Base-by-base conservation (phyloP, 2,113 vertebrate species). In the Melanocharis versteri region DNA sequence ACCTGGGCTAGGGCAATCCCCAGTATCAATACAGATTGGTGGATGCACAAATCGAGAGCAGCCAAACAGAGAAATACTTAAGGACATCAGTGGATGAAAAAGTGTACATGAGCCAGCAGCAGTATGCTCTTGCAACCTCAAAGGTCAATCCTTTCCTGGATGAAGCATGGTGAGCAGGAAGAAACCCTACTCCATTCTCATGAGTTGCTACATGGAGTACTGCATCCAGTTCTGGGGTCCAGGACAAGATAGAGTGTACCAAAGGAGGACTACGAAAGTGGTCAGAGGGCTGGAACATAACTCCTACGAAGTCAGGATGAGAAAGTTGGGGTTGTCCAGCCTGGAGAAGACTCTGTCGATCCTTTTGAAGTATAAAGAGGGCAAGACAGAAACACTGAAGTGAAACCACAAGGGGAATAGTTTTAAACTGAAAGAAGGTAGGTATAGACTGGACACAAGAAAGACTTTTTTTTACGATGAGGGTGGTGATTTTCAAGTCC, bases 131-230 rank as follows among this genome's bases (percentile, higher is more conserved):
- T 57, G 50, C n/a, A 65, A 6, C 6, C 12, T 21, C 8, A 33
- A 70, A 78, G 64, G 13, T 8, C 13, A 64, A 5, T 21, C 9
- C 8, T 57, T 12, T 40, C 11, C 13, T 51, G 19, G 15, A 5
- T 8, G 27, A 58, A 48, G 5, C 1, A 1, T 18, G 21, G 11
- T 11, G 4, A 47, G 24, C 5, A 76, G 22, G 28, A 48, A 0
- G 0, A 69, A 28, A 11, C 15, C 23, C 23, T 78, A 2, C 7
- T 73, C 30, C 1, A 1, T 21, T 73, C 17, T 27, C 0, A 0
- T 65, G 24, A 60, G 17, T 22, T 26, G 2, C 6, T 37, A 26
- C 28, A 4, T 20, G 21, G 48, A 35, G 10, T 53, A 26, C 7
- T 54, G 24, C 3, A 4, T 37, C 8, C 35, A 56, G 28, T 35